Conservation (phyloP, 2,888 invertebrate genomes). For the Dendrolimus pini region DNA sequence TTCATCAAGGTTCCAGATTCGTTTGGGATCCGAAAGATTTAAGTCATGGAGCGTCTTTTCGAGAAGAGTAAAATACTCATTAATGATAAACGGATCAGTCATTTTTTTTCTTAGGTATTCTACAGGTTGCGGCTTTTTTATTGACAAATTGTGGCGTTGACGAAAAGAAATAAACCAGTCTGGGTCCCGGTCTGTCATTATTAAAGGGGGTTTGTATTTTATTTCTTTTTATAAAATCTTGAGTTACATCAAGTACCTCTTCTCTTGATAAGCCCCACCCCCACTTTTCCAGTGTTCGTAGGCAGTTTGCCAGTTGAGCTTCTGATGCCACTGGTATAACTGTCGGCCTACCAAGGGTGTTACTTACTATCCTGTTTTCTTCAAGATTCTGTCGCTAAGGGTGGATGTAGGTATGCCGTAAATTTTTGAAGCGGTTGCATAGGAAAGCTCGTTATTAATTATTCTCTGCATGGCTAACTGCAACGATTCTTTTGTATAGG, state of each 20-base stretch:
- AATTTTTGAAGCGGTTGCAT: too few relatives aligned
- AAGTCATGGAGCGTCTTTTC: background rate
- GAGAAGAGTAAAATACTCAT: constrained; percentile 4
- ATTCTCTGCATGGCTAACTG: too few relatives aligned
- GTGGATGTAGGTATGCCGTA: too few relatives aligned
- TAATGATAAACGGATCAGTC: constrained; percentile 9
- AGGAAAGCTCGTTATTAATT: too few relatives aligned
- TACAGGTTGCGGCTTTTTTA: constrained; percentile 7
- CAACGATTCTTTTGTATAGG: too few relatives aligned
- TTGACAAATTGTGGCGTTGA: constrained; percentile 3
- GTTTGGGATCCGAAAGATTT: constrained; percentile 6
- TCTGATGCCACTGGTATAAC: constrained; percentile 12
- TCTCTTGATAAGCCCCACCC: constrained; percentile 13
- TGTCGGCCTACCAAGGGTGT: constrained; percentile 10
- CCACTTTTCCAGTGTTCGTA: constrained; percentile 14
- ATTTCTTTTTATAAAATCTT: constrained; percentile 11
- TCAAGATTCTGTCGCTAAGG: too few relatives aligned
- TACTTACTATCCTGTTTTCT: background rate
- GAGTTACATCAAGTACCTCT: constrained; percentile 12
- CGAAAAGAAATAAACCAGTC: constrained; percentile 8
- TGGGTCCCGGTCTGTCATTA: constrained; percentile 3
- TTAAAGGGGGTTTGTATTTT: constrained; percentile 8
- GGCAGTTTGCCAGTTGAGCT: constrained; percentile 7
- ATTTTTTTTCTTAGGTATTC: constrained; percentile 6
- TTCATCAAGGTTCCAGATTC: constrained; percentile 21